Percentiles rank a stretch among this genome's conserved stretches.
Evolutionary conservation across 30 jellyfish, hydroid and myxozoan genomes (phyloP).

Genomic region (Cassiopea xamachana): DNA sequence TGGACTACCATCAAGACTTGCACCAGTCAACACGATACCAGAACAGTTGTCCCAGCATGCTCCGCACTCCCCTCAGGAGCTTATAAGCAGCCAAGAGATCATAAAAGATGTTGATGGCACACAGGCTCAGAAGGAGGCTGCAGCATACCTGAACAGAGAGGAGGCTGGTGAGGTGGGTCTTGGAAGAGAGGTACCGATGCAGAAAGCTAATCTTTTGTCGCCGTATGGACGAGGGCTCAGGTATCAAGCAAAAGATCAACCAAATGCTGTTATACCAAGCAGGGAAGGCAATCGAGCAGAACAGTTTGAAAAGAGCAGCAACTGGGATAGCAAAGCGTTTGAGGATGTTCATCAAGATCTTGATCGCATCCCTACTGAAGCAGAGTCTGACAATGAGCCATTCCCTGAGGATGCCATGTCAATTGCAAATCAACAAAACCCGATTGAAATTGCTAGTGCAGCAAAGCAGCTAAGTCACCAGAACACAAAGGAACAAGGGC

Average conservation of each 20-base stretch:
- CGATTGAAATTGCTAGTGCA: slow-evolving; percentile 14
- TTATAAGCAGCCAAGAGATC: slow-evolving; percentile 56
- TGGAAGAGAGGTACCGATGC: slow-evolving; percentile 49
- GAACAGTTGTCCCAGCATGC: slow-evolving; percentile 26
- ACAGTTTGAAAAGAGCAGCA: not conserved
- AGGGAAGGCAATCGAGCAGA: not conserved
- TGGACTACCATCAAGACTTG: slow-evolving; percentile 50
- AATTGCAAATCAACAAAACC: slow-evolving; percentile 23
- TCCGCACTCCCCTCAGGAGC: slow-evolving; percentile 41
- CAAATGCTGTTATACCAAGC: not conserved
- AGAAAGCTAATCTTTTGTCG: slow-evolving; percentile 3
- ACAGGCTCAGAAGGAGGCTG: slow-evolving; percentile 20
- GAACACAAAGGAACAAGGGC: slow-evolving; percentile 5
- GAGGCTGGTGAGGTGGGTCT: slow-evolving; percentile 55
- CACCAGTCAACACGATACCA: not conserved
- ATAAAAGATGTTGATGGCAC: slow-evolving; percentile 22
- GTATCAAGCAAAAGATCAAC: not conserved
- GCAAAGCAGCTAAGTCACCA: slow-evolving; percentile 8
- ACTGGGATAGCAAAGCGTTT: not conserved
- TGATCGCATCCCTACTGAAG: slow-evolving; percentile 69
- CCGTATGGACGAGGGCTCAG: slow-evolving; percentile 59
- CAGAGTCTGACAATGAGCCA: slow-evolving; percentile 89
- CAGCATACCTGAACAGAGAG: slow-evolving; percentile 48
- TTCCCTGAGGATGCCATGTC: slow-evolving; percentile 44
- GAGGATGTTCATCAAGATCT: slow-evolving; percentile 9